Conservation (phyloP, 2,113 vertebrate genomes). For the Chaetops frenatus region DNA sequence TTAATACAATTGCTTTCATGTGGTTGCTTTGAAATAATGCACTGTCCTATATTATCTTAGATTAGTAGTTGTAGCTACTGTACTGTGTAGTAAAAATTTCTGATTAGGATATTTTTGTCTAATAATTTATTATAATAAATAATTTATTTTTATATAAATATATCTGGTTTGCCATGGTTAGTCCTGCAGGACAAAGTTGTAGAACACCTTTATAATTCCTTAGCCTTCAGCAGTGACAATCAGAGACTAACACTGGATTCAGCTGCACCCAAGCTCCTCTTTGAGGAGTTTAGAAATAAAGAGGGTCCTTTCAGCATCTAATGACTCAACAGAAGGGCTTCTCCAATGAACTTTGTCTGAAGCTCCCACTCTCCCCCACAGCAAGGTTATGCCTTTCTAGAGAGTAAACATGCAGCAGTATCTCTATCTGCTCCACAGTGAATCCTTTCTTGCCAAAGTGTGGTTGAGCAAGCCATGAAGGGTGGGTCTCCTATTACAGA, state of each 20-base stretch:
- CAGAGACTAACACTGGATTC: background rate
- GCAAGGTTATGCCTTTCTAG: background rate
- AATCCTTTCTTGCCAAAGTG: background rate
- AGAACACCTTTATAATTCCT: background rate
- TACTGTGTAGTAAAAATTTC: background rate
- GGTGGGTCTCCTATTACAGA: background rate
- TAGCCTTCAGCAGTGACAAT: background rate
- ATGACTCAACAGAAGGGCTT: fast-evolving
- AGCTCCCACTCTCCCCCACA: background rate
- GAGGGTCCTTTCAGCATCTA: background rate
- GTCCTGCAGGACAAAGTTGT: background rate
- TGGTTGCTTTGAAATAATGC: background rate
- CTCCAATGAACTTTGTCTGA: background rate
- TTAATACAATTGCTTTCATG: background rate
- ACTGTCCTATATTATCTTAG: background rate
- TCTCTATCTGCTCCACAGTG: background rate
- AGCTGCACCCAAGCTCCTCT: background rate
- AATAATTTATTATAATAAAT: background rate
- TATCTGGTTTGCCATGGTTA: background rate
- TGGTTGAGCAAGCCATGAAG: background rate
- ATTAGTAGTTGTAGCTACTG: background rate
- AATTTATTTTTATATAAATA: background rate
- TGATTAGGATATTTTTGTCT: background rate
- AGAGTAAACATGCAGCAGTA: background rate
- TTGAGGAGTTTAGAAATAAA: background rate